Evolutionary conservation across 2,888 invertebrate species (phyloP).

Genomic region (Drosophila cracens): DNA sequence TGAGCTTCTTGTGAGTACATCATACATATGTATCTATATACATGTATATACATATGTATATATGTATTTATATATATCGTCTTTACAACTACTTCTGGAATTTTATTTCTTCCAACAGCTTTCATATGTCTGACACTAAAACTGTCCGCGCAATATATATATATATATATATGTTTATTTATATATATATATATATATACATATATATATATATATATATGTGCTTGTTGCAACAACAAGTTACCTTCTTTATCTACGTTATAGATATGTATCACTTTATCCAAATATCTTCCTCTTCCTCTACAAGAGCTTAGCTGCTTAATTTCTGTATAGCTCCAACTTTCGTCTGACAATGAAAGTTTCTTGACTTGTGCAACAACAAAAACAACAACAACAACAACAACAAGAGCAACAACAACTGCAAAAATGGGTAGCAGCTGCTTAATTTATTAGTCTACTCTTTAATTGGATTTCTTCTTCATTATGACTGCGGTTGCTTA

Average conservation of each 20-base stretch:
- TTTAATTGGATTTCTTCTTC: slow-evolving; percentile 69
- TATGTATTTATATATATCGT: background rate
- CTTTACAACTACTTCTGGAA: slow-evolving; percentile 30
- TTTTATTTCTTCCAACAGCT: slow-evolving; percentile 62
- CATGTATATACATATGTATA: background rate
- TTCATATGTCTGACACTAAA: slow-evolving; percentile 63
- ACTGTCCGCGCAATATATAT: slow-evolving; percentile 38
- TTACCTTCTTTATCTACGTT: slow-evolving; percentile 24
- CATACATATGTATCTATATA: background rate
- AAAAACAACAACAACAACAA: slow-evolving; percentile 38
- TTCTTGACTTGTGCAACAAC: slow-evolving; percentile 62
- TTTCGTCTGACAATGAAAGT: slow-evolving; percentile 77
- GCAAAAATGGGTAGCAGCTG: slow-evolving; percentile 49
- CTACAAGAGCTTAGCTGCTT: slow-evolving; percentile 54
- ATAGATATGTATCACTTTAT: slow-evolving; percentile 4
- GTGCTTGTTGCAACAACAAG: slow-evolving; percentile 50
- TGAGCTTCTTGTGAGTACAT: slow-evolving; percentile 21
- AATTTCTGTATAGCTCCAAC: slow-evolving; percentile 67
- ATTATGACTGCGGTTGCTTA: slow-evolving; percentile 33
- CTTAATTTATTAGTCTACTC: slow-evolving; percentile 74
- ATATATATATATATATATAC: background rate
- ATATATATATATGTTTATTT: slow-evolving; percentile 18
- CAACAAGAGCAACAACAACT: slow-evolving; percentile 41
- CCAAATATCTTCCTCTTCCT: slow-evolving; percentile 9
- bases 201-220: slow-evolving; percentile 3